Percentiles rank a stretch among this genome's conserved stretches.
These are phyloP conservation scores for Frankliniella fusca DNA, from an alignment of 2,888 invertebrate genomes.

Conservation along the genomic window DNA sequence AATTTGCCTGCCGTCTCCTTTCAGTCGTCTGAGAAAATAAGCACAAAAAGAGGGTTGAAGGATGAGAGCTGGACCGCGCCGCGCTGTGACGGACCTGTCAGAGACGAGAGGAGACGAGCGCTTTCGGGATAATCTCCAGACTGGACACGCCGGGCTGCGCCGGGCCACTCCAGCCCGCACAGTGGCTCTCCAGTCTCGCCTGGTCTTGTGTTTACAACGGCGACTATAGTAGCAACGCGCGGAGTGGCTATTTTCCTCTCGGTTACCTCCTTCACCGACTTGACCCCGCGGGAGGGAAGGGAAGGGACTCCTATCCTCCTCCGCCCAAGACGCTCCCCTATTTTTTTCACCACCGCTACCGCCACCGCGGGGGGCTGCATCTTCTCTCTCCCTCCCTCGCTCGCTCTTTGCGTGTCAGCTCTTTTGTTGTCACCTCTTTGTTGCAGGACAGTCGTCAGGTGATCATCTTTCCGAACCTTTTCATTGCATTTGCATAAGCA, in stretches of 20 bases:
- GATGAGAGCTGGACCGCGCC: no score
- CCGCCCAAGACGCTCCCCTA: constrained; percentile 5
- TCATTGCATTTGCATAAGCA: constrained; percentile 25
- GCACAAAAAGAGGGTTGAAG: no score
- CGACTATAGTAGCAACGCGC: neutral
- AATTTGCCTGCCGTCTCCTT: no score
- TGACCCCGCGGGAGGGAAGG: neutral
- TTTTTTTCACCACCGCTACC: neutral
- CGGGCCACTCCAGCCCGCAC: neutral
- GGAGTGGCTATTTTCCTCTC: constrained; percentile 14
- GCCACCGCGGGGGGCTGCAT: neutral
- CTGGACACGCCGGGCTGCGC: neutral
- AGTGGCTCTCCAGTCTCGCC: neutral
- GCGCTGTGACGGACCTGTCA: no score
- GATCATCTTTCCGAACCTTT: constrained; percentile 20
- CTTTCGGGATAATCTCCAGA: no score
- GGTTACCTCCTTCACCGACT: neutral
- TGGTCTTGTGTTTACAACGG: constrained; percentile 22
- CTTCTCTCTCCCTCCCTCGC: neutral
- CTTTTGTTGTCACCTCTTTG: constrained; percentile 13
- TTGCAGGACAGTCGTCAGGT: constrained; percentile 12
- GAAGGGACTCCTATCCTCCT: neutral
- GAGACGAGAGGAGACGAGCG: no score
- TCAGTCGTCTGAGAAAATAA: no score
- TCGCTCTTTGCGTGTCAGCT: neutral